Conservation (phyloP, 2,888 invertebrate genomes). For the Meteorus colon region DNA sequence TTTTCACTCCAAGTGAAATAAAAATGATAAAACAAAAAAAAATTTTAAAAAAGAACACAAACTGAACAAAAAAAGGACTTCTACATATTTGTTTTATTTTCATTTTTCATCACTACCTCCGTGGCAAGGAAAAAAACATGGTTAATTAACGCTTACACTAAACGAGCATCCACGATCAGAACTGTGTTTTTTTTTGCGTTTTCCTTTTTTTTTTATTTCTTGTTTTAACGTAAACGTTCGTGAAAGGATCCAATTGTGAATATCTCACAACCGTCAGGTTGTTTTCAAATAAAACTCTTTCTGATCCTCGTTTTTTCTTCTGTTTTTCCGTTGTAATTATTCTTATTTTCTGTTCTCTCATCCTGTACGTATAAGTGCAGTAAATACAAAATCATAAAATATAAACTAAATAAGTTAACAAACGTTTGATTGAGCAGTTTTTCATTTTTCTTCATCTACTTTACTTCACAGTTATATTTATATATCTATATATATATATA, state of each 20-base stretch:
- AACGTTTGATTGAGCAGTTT: too few species aligned
- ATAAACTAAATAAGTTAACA: background rate
- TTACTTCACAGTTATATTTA: background rate
- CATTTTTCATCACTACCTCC: background rate
- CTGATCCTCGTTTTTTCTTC: background rate
- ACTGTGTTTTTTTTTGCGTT: background rate
- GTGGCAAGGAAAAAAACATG: background rate
- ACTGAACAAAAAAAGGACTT: background rate
- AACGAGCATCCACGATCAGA: background rate
- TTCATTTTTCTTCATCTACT: background rate
- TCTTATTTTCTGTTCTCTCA: background rate
- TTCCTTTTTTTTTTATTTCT: background rate
- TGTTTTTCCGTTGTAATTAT: background rate
- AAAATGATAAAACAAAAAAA: background rate
- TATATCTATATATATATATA: too few species aligned
- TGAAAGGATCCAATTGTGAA: slow-evolving; percentile 4
- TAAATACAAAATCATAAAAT: background rate
- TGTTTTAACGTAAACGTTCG: background rate
- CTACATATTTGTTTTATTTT: background rate
- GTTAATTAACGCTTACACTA: background rate
- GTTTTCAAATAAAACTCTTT: background rate
- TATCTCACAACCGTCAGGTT: background rate
- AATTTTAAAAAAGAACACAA: background rate
- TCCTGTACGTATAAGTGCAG: background rate
- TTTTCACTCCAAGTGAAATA: slow-evolving; percentile 9